Conservation (phyloP, 2,113 vertebrate genomes). For the Coreoperca whiteheadi region DNA sequence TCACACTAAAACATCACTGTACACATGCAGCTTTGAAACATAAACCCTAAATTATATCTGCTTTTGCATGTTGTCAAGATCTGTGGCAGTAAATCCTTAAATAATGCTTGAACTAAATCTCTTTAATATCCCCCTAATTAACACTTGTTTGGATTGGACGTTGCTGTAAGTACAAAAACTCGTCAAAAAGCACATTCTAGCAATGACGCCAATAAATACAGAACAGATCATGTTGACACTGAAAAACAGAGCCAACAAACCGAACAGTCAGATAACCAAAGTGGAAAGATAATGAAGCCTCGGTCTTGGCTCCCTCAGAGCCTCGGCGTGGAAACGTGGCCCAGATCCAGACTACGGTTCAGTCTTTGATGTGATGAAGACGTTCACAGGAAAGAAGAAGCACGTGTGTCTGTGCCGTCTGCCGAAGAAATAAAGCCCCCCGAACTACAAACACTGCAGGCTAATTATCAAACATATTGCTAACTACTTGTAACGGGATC, state of each 20-base stretch:
- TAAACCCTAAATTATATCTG: too few species aligned
- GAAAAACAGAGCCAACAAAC: too few species aligned
- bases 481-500: too few species aligned
- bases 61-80: too few species aligned
- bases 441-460: too few species aligned
- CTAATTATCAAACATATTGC: too few species aligned
- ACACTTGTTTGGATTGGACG: neutral
- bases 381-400: neutral
- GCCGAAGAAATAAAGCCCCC: too few species aligned
- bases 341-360: neutral
- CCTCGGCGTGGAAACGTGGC: neutral
- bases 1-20: neutral
- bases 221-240: neutral
- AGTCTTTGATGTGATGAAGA: neutral
- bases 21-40: neutral
- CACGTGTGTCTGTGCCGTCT: too few species aligned
- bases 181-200: neutral
- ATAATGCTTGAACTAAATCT: neutral
- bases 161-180: too few species aligned
- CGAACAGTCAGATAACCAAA: too few species aligned
- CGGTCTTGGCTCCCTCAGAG: too few species aligned
- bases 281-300: too few species aligned
- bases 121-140: neutral
- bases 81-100: neutral
- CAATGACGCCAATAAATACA: neutral